A percentile compares a stretch with the other conserved stretches of the same genome.
Evolutionary conservation across 2,797 vertebrate species (phyloP).

Genomic region (Anguilla pacifica): DNA sequence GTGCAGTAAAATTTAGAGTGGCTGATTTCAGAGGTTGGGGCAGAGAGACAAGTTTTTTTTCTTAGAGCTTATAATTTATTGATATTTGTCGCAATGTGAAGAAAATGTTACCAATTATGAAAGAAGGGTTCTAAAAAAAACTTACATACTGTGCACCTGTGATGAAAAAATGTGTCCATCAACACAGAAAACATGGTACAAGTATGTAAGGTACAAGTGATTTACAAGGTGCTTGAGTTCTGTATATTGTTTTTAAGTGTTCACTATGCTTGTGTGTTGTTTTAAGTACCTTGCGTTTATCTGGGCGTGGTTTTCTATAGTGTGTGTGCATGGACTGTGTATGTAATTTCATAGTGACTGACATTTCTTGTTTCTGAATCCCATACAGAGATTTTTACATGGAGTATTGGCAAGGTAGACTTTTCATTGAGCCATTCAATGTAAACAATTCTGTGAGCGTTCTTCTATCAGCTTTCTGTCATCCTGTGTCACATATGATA

Average conservation of each 20-base stretch:
- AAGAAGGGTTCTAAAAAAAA: too few species aligned
- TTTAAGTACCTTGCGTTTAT: background rate
- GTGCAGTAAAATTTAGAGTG: too few species aligned
- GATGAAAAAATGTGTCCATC: too few species aligned
- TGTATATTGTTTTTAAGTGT: background rate
- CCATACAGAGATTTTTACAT: conserved; percentile 62
- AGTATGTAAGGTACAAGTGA: too few species aligned
- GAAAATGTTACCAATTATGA: too few species aligned
- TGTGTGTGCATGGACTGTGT: conserved; percentile 24
- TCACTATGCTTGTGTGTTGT: background rate
- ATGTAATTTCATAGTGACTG: conserved; percentile 27
- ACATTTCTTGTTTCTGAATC: conserved; percentile 38
- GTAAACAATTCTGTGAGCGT: background rate
- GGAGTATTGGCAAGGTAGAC: conserved; percentile 69
- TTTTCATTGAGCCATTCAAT: conserved; percentile 22
- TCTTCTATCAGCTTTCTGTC: background rate
- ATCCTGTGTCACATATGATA: background rate
- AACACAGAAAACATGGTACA: too few species aligned
- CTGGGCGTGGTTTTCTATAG: background rate
- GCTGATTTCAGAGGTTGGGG: too few species aligned
- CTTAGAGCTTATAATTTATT: too few species aligned
- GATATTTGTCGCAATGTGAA: too few species aligned
- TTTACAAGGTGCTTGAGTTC: background rate
- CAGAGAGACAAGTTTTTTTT: too few species aligned
- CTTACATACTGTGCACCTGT: too few species aligned